Evolutionary conservation across 2,113 vertebrate genomes (phyloP).

Genomic region (Smithornis capensis): DNA sequence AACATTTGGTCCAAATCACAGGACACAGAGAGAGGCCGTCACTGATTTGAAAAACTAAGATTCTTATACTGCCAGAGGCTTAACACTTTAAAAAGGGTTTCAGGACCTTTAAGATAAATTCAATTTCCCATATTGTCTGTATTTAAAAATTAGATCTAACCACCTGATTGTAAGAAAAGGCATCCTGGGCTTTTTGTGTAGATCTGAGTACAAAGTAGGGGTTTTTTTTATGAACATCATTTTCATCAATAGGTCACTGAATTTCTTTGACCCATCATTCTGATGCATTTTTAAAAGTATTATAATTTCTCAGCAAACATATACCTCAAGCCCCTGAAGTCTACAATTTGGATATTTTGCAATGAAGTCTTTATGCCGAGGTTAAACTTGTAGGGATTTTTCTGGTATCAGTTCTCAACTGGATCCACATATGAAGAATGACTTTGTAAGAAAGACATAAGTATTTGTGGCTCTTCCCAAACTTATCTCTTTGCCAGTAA

Average conservation of each 20-base stretch:
- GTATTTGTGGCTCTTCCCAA: not conserved
- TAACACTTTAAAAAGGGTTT: not conserved
- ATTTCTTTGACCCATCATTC: not conserved
- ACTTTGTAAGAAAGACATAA: not conserved
- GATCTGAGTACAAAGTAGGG: not conserved
- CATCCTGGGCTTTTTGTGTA: not conserved
- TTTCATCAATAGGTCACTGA: not conserved
- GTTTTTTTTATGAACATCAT: not conserved
- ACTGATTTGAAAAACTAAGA: not conserved
- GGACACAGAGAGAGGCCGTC: not conserved
- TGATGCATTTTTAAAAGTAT: conserved; percentile 3
- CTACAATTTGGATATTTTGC: not conserved
- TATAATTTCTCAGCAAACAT: not conserved
- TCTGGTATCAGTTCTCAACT: not conserved
- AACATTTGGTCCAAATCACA: not conserved
- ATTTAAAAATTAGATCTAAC: not conserved
- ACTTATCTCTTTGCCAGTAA: not conserved
- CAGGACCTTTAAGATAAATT: not conserved
- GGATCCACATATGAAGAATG: not conserved
- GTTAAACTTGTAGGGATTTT: not conserved
- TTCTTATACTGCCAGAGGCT: not conserved
- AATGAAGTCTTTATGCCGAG: not conserved
- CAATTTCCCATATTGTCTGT: not conserved
- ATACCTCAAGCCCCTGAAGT: not conserved
- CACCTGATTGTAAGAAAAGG: not conserved